Conservation (phyloP, 37 sponge, comb jelly and placozoan genomes). For the Cliona cf. orientalis region DNA sequence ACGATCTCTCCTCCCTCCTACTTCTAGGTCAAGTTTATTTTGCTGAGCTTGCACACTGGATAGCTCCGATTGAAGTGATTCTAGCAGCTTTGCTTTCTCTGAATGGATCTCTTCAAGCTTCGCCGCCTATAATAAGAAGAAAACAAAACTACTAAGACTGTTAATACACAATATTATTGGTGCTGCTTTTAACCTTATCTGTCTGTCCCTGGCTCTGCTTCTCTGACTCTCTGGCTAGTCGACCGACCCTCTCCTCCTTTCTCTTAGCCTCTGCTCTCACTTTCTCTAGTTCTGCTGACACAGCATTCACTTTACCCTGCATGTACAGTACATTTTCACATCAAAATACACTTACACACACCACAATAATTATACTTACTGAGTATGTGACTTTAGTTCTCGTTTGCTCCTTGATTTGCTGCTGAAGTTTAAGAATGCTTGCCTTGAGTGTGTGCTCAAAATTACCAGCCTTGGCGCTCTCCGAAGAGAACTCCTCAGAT, state of each 20-base stretch:
- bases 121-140: neutral
- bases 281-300: conserved; percentile 15
- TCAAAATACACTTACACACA: no score
- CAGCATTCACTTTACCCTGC: conserved; percentile 14
- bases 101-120: conserved; percentile 9
- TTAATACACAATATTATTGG: no score
- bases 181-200: conserved; percentile 7
- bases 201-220: conserved; percentile 4
- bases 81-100: neutral
- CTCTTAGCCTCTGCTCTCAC: conserved; percentile 13
- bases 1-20: conserved; percentile 2
- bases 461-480: neutral
- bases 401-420: conserved; percentile 21
- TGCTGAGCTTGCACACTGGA: conserved; percentile 24
- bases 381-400: conserved; percentile 6
- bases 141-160: no score
- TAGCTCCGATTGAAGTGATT: conserved; percentile 6
- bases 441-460: conserved; percentile 28
- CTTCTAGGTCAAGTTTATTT: conserved; percentile 2
- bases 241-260: conserved; percentile 7
- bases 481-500: conserved; percentile 7
- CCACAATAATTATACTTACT: conserved; percentile 8
- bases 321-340: no score
- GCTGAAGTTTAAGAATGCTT: conserved; percentile 3
- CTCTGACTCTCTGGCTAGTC: neutral